Evolutionary conservation across 2,797 vertebrate genomes (phyloP).

Genomic region (Otolemur crassicaudatus): DNA sequence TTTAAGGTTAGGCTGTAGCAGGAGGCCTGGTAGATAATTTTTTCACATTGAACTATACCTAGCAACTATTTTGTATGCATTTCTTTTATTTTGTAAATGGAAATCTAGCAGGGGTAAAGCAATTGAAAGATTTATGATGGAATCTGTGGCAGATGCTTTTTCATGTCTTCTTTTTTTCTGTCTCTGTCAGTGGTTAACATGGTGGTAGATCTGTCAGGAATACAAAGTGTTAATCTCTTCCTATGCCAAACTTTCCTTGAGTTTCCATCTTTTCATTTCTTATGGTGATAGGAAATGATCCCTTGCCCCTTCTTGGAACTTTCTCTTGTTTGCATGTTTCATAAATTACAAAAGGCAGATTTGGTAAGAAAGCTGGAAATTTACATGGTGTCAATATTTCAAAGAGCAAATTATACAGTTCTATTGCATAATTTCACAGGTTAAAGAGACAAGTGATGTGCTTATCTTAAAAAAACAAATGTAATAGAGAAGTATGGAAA

Average conservation of each 20-base stretch:
- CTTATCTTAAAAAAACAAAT: background rate
- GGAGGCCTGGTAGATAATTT: background rate
- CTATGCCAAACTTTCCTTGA: background rate
- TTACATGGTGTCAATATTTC: background rate
- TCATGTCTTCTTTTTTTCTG: background rate
- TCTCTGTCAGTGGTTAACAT: slow-evolving; percentile 5
- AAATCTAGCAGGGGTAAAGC: slow-evolving; percentile 50
- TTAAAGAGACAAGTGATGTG: slow-evolving; percentile 10
- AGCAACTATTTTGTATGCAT: background rate
- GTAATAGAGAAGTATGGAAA: background rate
- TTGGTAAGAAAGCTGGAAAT: background rate
- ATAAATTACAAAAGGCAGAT: slow-evolving; percentile 11
- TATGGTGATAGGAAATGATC: background rate
- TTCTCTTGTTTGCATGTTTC: background rate
- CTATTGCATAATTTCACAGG: slow-evolving; percentile 33
- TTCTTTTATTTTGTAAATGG: slow-evolving; percentile 51
- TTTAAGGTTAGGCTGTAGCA: background rate
- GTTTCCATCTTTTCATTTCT: slow-evolving; percentile 2
- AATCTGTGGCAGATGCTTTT: background rate
- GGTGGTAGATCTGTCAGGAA: background rate
- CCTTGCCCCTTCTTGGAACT: background rate
- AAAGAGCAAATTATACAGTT: slow-evolving; percentile 4
- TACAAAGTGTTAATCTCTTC: background rate
- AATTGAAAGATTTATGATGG: slow-evolving; percentile 50
- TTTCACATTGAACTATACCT: background rate